Conservation (phyloP, 2,113 vertebrate species). For the Jacana jacana region DNA sequence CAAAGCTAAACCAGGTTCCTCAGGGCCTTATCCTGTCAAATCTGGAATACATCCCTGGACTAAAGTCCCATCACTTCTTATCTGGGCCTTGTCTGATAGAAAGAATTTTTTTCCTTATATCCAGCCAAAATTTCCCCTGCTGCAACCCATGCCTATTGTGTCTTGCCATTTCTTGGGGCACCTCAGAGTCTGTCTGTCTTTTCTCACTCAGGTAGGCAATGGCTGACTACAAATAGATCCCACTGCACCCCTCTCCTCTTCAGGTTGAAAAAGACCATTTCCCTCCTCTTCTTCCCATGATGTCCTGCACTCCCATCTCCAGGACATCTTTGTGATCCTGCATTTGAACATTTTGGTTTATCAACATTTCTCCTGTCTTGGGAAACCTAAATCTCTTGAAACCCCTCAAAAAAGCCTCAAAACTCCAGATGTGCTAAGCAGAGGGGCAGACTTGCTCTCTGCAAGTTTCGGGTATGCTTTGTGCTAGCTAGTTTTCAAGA, state of each 20-base stretch:
- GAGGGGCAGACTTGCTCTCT: neutral
- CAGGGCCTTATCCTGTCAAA: neutral
- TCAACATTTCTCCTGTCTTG: neutral
- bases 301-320: rapidly evolving
- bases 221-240: neutral
- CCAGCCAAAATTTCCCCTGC: neutral
- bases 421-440: neutral
- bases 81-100: neutral
- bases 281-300: neutral
- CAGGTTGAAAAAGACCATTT: neutral
- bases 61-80: neutral
- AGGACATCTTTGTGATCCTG: neutral
- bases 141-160: neutral
- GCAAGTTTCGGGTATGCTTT: neutral
- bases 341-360: neutral
- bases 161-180: rapidly evolving
- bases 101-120: neutral
- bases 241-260: neutral
- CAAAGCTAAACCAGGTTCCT: neutral
- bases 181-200: neutral
- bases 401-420: neutral
- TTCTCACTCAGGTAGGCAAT: neutral
- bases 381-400: neutral
- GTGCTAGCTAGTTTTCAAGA: neutral
- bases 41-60: neutral